Base-by-base conservation (phyloP, 2,797 vertebrate species). In the Danio aesculapii region DNA sequence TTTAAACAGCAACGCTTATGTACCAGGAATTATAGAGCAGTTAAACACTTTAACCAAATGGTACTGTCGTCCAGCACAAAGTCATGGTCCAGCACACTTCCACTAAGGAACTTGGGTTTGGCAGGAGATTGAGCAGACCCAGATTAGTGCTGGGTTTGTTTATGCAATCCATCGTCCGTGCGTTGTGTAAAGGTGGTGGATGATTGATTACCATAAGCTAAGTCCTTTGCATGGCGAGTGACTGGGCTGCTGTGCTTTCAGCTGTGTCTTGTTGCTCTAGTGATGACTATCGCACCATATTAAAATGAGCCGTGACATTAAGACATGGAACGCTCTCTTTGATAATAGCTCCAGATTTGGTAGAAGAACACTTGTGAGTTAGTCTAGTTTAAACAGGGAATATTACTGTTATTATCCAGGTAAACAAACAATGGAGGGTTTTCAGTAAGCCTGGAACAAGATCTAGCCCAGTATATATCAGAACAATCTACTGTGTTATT, bases 301-400 rank as follows among this genome's bases (percentile, higher is more conserved):
- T 91, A 89, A 90, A 94, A 92, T 87, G 91, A 91, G 86, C 86
- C 86, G n/a, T 88, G 86, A 87, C 85, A 88, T 91, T 84, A 88
- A 77, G 89, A 88, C 88, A 87, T 72, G 73, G 79, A 88, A 87
- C 12, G n/a, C 71, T 89, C 80, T 73, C 84, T 85, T 83, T 88
- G 84, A 91, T 92, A 92, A 93, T 90, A 88, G 86, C 87, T n/a
- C 43, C 78, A 81, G 91, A 80, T 92, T 92, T 88, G 89, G 85
- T 86, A 87, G 89, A 92, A 88, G 84, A 86, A 88, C 83, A 69
- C 81, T 0, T 72, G 58, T 13, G 88, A 83, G 58, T 77, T 75
- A 53, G 81, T 86, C 94, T 90, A 94, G 92, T 90, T 91, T 89
- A 93, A 94, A 94, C 91, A 94, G 85, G 84, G 87, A 84, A 91